Conservation (phyloP, 1,140 invertebrate species). For the Harpegnathos saltator region DNA sequence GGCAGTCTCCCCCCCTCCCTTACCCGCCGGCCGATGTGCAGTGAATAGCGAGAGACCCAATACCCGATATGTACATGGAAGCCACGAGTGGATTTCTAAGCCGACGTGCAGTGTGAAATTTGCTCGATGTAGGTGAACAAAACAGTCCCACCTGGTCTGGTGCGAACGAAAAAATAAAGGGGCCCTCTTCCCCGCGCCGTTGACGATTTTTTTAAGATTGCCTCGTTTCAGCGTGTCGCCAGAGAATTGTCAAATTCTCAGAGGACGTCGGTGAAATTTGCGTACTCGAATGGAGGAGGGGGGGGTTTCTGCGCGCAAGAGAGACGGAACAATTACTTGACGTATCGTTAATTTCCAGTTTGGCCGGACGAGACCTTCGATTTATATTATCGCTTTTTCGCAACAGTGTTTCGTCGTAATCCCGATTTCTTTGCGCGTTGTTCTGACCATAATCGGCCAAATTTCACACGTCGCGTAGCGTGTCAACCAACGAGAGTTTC, state of each 20-base stretch:
- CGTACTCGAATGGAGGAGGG: too few relatives aligned
- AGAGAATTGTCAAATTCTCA: too few relatives aligned
- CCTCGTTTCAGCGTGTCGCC: too few relatives aligned
- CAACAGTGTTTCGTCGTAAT: background rate
- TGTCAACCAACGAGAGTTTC: slow-evolving; percentile 26
- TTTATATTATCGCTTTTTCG: background rate
- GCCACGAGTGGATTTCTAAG: slow-evolving; percentile 46
- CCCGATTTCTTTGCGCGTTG: background rate
- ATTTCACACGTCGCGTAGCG: background rate
- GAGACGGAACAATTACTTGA: too few relatives aligned
- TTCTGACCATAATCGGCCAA: background rate
- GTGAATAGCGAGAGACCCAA: slow-evolving; percentile 54
- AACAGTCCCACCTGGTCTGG: background rate
- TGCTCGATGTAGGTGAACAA: slow-evolving; percentile 18
- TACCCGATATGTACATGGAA: slow-evolving; percentile 3
- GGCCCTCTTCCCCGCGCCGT: too few relatives aligned
- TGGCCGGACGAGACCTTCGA: too few relatives aligned
- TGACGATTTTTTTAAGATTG: background rate
- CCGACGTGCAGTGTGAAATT: slow-evolving; percentile 8
- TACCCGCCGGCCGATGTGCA: background rate
- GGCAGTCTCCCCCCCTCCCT: background rate
- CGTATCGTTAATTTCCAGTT: too few relatives aligned
- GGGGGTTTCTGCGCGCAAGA: too few relatives aligned
- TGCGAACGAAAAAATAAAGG: background rate
- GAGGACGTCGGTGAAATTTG: too few relatives aligned